These are phyloP conservation scores for Mayetiola destructor DNA, from an alignment of 2,888 invertebrate species.

Conservation along the genomic window DNA sequence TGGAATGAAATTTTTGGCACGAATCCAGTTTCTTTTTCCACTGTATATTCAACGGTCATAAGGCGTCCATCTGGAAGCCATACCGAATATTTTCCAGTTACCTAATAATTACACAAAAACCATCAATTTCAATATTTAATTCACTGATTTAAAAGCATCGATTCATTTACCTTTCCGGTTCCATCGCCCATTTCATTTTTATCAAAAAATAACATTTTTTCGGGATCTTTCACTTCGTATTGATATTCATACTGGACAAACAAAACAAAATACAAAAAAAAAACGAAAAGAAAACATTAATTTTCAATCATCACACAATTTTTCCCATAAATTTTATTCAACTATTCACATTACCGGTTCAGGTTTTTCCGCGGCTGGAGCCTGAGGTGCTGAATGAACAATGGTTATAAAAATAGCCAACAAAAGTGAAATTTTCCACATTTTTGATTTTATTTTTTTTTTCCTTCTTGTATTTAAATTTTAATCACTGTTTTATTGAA, in stretches of 20 bases:
- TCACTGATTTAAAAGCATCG: background rate
- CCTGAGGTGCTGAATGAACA: conserved; percentile 25
- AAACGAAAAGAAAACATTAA: background rate
- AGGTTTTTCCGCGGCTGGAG: conserved; percentile 24
- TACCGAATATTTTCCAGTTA: conserved; percentile 51
- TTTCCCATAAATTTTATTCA: background rate
- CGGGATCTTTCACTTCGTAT: conserved; percentile 58
- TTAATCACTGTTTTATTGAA: too few relatives aligned
- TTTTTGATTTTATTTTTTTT: conserved; percentile 15
- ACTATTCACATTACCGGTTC: conserved; percentile 27
- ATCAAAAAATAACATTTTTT: conserved; percentile 51
- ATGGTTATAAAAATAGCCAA: conserved; percentile 20
- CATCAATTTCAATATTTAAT: conserved; percentile 10
- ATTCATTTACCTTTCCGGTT: conserved; percentile 38
- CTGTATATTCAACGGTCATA: conserved; percentile 58
- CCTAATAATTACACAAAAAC: conserved; percentile 23
- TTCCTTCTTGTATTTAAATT: background rate
- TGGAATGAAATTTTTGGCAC: conserved; percentile 53
- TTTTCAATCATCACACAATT: background rate
- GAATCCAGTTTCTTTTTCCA: conserved; percentile 56
- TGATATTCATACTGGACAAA: conserved; percentile 51
- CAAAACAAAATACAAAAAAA: conserved; percentile 4
- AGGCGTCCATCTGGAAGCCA: conserved; percentile 54
- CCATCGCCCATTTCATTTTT: conserved; percentile 52
- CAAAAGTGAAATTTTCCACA: conserved; percentile 23